Evolutionary conservation across 2,113 vertebrate species (phyloP).

Genomic region (Tyrannus savana): DNA sequence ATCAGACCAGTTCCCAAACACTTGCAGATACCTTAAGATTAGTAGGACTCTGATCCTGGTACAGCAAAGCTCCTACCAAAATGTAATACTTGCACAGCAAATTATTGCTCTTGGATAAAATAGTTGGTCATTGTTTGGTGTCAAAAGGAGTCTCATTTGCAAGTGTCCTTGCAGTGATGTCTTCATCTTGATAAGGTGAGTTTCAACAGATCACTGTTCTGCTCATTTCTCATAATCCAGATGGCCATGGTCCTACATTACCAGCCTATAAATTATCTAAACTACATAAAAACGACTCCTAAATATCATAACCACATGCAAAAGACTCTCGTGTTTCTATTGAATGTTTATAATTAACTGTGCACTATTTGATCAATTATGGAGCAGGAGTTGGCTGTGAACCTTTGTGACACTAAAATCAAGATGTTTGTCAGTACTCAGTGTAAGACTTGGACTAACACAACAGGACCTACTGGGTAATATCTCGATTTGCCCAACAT

Average conservation of each 20-base stretch:
- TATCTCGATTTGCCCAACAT: neutral
- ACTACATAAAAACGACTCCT: neutral
- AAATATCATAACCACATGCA: neutral
- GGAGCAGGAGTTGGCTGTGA: neutral
- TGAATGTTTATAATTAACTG: neutral
- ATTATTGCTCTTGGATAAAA: neutral
- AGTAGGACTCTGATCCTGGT: neutral
- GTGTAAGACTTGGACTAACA: neutral
- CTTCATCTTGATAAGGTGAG: neutral
- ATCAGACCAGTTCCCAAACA: neutral
- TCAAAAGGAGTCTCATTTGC: neutral
- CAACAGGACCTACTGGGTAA: neutral
- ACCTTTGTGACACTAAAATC: neutral
- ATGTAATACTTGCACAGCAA: neutral
- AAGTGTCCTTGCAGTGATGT: neutral
- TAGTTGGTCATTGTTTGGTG: accelerated
- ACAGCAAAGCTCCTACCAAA: neutral
- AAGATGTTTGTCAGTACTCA: neutral
- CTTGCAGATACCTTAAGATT: neutral
- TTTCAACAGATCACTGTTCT: neutral
- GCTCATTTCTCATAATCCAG: neutral
- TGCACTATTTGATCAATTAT: neutral
- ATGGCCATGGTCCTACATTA: neutral
- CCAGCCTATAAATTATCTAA: neutral
- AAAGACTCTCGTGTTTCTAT: neutral